phyloP scores from a whole-genome alignment of 2,888 invertebrate species.

The Clostera curtula region DNA sequence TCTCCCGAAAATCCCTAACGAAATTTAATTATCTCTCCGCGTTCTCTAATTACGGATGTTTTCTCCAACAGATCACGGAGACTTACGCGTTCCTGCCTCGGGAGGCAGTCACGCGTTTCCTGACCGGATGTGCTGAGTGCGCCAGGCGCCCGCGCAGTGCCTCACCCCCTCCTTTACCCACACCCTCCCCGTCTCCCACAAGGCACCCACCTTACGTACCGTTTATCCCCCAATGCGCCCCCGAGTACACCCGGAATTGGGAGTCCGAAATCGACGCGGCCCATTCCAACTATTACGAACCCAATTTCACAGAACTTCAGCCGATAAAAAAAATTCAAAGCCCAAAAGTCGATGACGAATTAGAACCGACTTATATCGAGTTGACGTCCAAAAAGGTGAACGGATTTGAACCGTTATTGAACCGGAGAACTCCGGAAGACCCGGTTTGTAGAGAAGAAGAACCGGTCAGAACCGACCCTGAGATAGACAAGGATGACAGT shows the following conservation, averaged over 20 bases:
- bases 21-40: slow-evolving; percentile 9
- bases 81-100: slow-evolving; percentile 96
- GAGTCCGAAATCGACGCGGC: slow-evolving; percentile 71
- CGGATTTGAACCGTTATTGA: slow-evolving; percentile 41
- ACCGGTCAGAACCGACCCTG: slow-evolving; percentile 60
- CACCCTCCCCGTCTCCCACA: slow-evolving; percentile 67
- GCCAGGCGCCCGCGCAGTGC: slow-evolving; percentile 84
- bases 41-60: slow-evolving; percentile 32
- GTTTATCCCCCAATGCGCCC: slow-evolving; percentile 57
- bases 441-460: slow-evolving; percentile 59
- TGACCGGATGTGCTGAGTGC: slow-evolving; percentile 95
- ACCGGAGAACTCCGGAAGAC: slow-evolving; percentile 50
- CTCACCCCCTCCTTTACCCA: slow-evolving; percentile 73
- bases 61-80: slow-evolving; percentile 90
- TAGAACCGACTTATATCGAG: slow-evolving; percentile 63
- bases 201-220: slow-evolving; percentile 59
- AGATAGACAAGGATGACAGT: slow-evolving; percentile 66
- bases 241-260: slow-evolving; percentile 69
- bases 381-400: slow-evolving; percentile 56
- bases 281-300: slow-evolving; percentile 59
- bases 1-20: too few relatives aligned
- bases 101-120: slow-evolving; percentile 96
- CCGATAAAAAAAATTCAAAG: slow-evolving; percentile 62
- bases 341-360: slow-evolving; percentile 54
- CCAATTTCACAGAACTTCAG: slow-evolving; percentile 58